Conservation (phyloP, 2,797 vertebrate species). For the Enteromius mattozi region DNA sequence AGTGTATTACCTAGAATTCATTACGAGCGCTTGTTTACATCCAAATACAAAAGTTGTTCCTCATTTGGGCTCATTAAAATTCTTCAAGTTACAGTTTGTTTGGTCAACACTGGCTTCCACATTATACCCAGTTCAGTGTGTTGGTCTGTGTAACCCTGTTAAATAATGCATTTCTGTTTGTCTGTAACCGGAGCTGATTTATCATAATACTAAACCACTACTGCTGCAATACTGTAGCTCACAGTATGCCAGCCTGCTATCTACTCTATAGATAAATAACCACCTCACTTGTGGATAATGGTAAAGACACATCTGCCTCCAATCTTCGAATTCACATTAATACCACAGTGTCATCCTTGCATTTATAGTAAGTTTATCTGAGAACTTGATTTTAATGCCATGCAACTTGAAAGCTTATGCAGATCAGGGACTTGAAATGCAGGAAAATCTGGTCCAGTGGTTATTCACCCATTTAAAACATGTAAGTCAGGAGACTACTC, state of each 20-base stretch:
- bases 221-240: background rate
- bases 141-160: slow-evolving; percentile 19
- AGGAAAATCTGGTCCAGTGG: slow-evolving; percentile 29
- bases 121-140: background rate
- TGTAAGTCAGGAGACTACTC: slow-evolving; percentile 13
- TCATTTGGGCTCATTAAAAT: slow-evolving; percentile 3
- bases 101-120: slow-evolving; percentile 2
- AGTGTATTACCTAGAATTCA: slow-evolving; percentile 19
- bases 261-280: background rate
- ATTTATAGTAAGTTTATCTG: background rate
- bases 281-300: background rate
- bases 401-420: background rate
- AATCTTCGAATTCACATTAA: slow-evolving; percentile 13
- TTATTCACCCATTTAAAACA: slow-evolving; percentile 23
- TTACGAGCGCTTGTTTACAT: background rate
- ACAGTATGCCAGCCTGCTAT: background rate
- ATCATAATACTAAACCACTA: slow-evolving; percentile 4
- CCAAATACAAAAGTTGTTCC: slow-evolving; percentile 6
- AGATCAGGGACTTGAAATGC: slow-evolving; percentile 47
- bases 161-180: slow-evolving; percentile 27
- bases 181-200: slow-evolving; percentile 8
- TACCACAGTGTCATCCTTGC: background rate
- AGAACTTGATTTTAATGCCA: background rate
- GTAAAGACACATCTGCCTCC: background rate
- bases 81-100: background rate